Evolutionary conservation across 1,140 invertebrate species (phyloP).

Genomic region (Drosophila saltans): DNA sequence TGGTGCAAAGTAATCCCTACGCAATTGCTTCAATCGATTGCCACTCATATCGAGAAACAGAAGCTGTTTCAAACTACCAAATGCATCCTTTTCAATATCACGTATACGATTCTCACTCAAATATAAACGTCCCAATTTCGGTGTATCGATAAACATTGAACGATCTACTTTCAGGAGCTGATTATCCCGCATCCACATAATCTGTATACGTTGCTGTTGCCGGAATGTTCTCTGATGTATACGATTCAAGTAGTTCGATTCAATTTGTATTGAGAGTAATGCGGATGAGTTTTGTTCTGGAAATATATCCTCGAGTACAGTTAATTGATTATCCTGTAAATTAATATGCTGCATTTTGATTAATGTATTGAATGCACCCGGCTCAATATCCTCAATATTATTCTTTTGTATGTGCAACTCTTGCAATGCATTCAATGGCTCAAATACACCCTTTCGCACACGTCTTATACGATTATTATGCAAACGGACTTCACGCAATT

Average conservation of each 20-base stretch:
- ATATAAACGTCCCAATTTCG: conserved; percentile 90
- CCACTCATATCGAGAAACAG: conserved; percentile 91
- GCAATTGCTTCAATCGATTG: conserved; percentile 88
- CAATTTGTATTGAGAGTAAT: conserved; percentile 93
- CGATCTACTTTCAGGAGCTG: conserved; percentile 89
- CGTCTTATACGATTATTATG: conserved; percentile 92
- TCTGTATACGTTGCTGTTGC: conserved; percentile 91
- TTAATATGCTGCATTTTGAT: conserved; percentile 94
- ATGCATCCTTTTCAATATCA: conserved; percentile 91
- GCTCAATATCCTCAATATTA: conserved; percentile 90
- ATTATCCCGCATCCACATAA: conserved; percentile 94
- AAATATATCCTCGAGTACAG: conserved; percentile 91
- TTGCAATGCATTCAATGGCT: conserved; percentile 89
- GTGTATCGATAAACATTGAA: conserved; percentile 89
- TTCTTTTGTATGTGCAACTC: conserved; percentile 96
- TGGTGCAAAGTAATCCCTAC: conserved; percentile 87
- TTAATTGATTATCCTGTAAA: conserved; percentile 91
- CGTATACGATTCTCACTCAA: conserved; percentile 92
- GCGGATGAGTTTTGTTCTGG: conserved; percentile 87
- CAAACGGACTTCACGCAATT: conserved; percentile 91
- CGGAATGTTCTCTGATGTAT: conserved; percentile 91
- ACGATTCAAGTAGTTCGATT: conserved; percentile 90
- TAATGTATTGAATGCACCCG: conserved; percentile 92
- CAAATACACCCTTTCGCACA: conserved; percentile 91
- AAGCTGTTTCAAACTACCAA: conserved; percentile 89